Base-by-base conservation (phyloP, 2,113 vertebrate genomes). In the Pollachius pollachius region DNA sequence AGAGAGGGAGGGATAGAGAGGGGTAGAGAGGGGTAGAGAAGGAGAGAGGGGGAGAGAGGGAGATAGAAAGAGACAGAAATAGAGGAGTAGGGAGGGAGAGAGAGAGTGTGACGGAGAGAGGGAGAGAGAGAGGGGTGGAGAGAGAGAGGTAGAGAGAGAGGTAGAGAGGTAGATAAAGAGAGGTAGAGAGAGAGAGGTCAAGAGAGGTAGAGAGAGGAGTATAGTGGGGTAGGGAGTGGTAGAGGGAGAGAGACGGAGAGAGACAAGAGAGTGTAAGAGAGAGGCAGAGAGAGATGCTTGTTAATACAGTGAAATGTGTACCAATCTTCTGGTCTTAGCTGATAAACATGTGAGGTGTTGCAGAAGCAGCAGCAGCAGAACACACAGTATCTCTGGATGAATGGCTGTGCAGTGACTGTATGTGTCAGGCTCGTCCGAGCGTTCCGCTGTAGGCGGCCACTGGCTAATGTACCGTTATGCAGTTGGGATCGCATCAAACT, bases 321-420 rank as follows among this genome's bases (percentile, higher is more conserved):
- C 79, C 84, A 79, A 82, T 87, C 74, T 74, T 77, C 64, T 30
- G 68, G 83, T 74, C 77, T 60, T 66, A 67, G 65, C 56, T 74
- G 77, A 77, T 80, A 64, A 78, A 17, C 80, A 73, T 82, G 79
- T 74, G 79, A 76, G 21, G 75, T 76, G 83, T 76, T 83, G 84
- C 80, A n/a, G n/a, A n/a, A n/a, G n/a, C n/a, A 83, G 75, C 63
- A 65, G 72, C 30, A 34, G 60, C 57, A 0, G 64, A 56, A 68
- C 3, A 0, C 71, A 68, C 71, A 76, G 64, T 62, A 25, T 27
- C 70, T 11, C 70, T 11, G 67, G 70, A 82, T 79, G 72, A 68
- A 64, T 23, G 74, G 72, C 76, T 66, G 61, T 66, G 30, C 57
- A 2, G 52, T 27, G 52, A 11, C 52, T 52, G 52, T 74, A 23